phyloP scores from a whole-genome alignment of 92 coral and sea anemone species.

The Virgularia gustaviana region DNA sequence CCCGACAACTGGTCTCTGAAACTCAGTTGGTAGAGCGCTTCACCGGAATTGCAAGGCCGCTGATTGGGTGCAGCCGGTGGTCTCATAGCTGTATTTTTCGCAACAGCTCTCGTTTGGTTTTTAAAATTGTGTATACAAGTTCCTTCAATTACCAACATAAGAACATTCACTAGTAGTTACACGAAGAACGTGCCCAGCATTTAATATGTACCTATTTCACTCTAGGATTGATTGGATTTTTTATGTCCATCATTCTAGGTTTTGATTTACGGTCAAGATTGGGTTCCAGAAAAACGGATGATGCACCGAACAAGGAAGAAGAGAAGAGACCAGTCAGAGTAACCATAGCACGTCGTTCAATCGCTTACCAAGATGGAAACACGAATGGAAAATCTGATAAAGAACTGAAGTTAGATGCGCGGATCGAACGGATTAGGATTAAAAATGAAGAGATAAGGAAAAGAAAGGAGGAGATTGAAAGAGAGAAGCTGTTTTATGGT shows the following conservation, averaged over 20 bases:
- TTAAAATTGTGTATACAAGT: too few relatives aligned
- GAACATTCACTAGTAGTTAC: too few relatives aligned
- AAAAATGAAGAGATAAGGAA: constrained; percentile 29
- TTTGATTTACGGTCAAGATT: constrained; percentile 32
- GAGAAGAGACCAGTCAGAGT: background rate
- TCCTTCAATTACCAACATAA: too few relatives aligned
- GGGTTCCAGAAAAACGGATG: constrained; percentile 16
- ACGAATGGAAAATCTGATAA: constrained; percentile 4
- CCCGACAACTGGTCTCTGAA: too few relatives aligned
- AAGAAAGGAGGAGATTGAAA: constrained; percentile 23
- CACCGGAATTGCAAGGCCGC: too few relatives aligned
- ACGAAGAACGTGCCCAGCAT: too few relatives aligned
- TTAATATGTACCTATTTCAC: too few relatives aligned
- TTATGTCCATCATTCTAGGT: background rate
- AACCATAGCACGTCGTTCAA: background rate
- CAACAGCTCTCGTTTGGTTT: too few relatives aligned
- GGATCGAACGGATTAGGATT: constrained; percentile 16
- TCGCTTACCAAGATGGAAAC: background rate
- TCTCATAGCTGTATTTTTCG: too few relatives aligned
- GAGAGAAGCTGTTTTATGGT: constrained; percentile 23
- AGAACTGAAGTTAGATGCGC: constrained; percentile 25
- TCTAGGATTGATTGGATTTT: too few relatives aligned
- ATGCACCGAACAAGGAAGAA: background rate
- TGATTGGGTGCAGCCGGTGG: too few relatives aligned
- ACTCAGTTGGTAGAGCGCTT: too few relatives aligned